Percentiles rank a stretch among this genome's conserved stretches.
These are phyloP conservation scores for Collichthys lucidus DNA, from an alignment of 2,113 vertebrate species.

Conservation along the genomic window DNA sequence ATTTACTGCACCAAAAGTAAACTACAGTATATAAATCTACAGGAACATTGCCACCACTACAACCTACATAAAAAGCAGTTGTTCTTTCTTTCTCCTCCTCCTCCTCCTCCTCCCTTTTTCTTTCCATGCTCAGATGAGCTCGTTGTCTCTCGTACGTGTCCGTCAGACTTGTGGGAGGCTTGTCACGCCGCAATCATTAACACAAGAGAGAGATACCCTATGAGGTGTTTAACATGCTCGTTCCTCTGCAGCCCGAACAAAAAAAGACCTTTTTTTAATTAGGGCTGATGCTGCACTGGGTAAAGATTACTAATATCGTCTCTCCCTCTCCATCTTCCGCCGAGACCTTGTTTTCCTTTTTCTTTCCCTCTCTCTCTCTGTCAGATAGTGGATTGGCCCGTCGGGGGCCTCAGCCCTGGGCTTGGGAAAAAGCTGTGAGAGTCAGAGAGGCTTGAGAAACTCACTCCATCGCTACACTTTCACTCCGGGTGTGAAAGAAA, in stretches of 20 bases:
- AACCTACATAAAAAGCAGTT: background rate
- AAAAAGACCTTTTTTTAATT: conserved; percentile 52
- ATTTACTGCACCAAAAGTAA: conserved; percentile 1
- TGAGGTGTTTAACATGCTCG: conserved; percentile 35
- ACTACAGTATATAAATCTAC: conserved; percentile 2
- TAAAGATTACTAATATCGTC: conserved; percentile 67
- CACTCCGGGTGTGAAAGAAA: conserved; percentile 62
- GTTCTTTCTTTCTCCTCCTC: background rate
- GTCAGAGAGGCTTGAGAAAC: conserved; percentile 66
- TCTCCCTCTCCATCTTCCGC: conserved; percentile 42
- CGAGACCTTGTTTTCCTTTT: conserved; percentile 46
- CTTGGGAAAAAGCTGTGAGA: conserved; percentile 65
- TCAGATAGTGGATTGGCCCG: conserved; percentile 67
- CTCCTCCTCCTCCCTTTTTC: conserved; percentile 1
- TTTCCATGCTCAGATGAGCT: conserved; percentile 1
- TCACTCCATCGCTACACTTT: conserved; percentile 58
- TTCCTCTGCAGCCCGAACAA: conserved; percentile 26
- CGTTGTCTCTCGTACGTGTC: conserved; percentile 17
- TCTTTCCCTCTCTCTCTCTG: conserved; percentile 36
- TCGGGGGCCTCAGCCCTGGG: conserved; percentile 59
- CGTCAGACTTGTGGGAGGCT: conserved; percentile 40
- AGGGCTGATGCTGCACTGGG: conserved; percentile 41
- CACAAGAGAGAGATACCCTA: conserved; percentile 15
- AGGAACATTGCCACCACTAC: background rate
- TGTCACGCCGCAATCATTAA: conserved; percentile 12